Evolutionary conservation across 2,113 vertebrate species (phyloP).

Genomic region (Callocephalon fimbriatum): DNA sequence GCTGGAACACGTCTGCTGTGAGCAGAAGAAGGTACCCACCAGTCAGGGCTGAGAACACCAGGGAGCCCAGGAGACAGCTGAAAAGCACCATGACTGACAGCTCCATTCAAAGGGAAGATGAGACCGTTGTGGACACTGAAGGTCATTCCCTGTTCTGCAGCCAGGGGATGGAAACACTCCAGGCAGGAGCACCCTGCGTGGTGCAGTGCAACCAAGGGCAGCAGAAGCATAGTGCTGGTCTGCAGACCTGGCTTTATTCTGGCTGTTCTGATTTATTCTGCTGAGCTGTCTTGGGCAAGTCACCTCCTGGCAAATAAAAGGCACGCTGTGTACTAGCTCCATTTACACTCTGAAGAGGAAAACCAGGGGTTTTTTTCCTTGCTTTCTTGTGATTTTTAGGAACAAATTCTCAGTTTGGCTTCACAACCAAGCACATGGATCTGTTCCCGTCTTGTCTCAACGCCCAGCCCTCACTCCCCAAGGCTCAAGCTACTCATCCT

Average conservation of each 20-base stretch:
- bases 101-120: fast-evolving
- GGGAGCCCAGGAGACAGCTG: neutral
- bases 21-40: neutral
- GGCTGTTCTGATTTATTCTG: neutral
- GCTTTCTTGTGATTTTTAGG: neutral
- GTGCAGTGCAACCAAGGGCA: neutral
- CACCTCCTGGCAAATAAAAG: neutral
- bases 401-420: neutral
- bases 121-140: fast-evolving
- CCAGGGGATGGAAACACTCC: neutral
- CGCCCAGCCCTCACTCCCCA: fast-evolving
- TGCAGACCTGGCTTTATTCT: neutral
- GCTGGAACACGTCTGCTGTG: neutral
- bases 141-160: neutral
- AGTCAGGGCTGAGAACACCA: neutral
- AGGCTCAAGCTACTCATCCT: neutral
- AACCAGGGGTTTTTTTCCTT: neutral
- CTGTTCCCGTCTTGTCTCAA: neutral
- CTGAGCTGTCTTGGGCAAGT: fast-evolving
- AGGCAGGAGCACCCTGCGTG: fast-evolving
- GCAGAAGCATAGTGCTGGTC: neutral
- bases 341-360: neutral
- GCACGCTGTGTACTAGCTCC: fast-evolving
- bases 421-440: neutral
- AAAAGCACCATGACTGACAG: neutral